Evolutionary conservation across 1,140 invertebrate species (phyloP).

Genomic region (Euura lappo): DNA sequence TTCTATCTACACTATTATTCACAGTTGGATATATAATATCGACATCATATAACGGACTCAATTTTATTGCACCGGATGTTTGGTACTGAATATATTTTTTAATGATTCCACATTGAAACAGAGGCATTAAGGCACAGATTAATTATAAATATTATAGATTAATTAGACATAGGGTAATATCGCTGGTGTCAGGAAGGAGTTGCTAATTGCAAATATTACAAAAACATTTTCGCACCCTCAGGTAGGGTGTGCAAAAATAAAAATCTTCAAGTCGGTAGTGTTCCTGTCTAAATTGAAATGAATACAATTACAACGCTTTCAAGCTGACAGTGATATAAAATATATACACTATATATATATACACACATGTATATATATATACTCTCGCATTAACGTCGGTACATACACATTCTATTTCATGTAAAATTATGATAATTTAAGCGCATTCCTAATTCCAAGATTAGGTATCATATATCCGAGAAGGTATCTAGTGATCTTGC

Average conservation of each 20-base stretch:
- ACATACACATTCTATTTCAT: not conserved
- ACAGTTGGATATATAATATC: not conserved
- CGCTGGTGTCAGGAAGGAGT: not conserved
- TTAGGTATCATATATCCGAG: no score
- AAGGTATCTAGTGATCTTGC: no score
- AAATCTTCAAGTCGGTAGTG: not conserved
- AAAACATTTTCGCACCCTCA: not conserved
- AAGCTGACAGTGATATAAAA: not conserved
- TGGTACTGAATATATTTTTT: not conserved
- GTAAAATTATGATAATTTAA: not conserved
- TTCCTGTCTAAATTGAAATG: not conserved
- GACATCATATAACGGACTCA: not conserved
- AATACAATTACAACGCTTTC: not conserved
- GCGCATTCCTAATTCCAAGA: not conserved
- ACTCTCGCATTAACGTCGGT: not conserved
- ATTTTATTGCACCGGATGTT: not conserved
- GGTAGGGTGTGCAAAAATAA: not conserved
- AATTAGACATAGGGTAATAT: not conserved
- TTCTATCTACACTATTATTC: not conserved
- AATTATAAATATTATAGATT: not conserved
- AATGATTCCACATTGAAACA: not conserved
- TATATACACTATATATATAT: not conserved
- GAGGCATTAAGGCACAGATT: slow-evolving; percentile 2
- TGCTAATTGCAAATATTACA: not conserved
- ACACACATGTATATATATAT: not conserved